phyloP scores from a whole-genome alignment of 1,140 invertebrate species.

The Orius insidiosus region DNA sequence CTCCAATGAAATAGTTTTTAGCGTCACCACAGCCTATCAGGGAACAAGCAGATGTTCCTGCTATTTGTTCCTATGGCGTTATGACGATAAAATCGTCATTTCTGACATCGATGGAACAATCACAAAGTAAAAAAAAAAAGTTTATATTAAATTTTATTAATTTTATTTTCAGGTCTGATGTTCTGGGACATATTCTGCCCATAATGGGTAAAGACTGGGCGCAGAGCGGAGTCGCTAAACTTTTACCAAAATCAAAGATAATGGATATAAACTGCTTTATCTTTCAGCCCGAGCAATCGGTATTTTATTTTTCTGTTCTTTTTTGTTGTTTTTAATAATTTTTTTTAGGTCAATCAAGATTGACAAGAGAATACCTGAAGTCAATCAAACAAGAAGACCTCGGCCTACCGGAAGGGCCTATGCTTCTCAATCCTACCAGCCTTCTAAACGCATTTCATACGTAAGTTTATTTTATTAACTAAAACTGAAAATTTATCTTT shows the following conservation, averaged over 20 bases:
- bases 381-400: constrained; percentile 87
- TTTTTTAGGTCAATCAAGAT: constrained; percentile 42
- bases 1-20: constrained; percentile 92
- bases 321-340: too few species aligned
- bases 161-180: constrained; percentile 60
- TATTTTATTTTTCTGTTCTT: constrained; percentile 15
- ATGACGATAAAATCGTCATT: constrained; percentile 94
- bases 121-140: constrained; percentile 54
- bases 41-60: constrained; percentile 92
- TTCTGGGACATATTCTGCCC: constrained; percentile 93
- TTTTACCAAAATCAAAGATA: constrained; percentile 96
- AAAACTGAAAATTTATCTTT: neutral
- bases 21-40: constrained; percentile 97
- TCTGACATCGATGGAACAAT: constrained; percentile 99
- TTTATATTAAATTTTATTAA: neutral
- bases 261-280: constrained; percentile 88
- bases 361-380: constrained; percentile 88
- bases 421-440: constrained; percentile 93
- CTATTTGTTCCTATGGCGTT: constrained; percentile 92
- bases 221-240: constrained; percentile 88
- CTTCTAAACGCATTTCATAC: constrained; percentile 89
- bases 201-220: constrained; percentile 97
- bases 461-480: constrained; percentile 25
- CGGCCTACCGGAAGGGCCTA: constrained; percentile 85
- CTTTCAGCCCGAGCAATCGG: constrained; percentile 95